These are phyloP conservation scores for Drosophila picticornis DNA, from an alignment of 2,888 invertebrate species.

Conservation along the genomic window DNA sequence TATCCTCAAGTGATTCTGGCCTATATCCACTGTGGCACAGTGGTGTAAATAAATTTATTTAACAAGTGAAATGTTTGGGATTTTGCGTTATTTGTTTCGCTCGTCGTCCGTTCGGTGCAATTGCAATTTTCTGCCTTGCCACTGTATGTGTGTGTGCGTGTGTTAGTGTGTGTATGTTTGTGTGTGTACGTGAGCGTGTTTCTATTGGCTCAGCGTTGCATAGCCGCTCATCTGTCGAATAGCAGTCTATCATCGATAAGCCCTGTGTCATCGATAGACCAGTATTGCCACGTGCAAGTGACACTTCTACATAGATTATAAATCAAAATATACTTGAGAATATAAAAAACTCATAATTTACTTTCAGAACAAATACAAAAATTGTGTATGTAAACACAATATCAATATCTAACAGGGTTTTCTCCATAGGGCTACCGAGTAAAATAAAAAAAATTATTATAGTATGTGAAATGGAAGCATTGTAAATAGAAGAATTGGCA, in stretches of 20 bases:
- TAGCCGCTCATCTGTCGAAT: constrained; percentile 31
- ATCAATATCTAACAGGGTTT: background rate
- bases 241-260: constrained; percentile 24
- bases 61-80: constrained; percentile 60
- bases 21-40: constrained; percentile 40
- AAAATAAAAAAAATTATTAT: background rate
- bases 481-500: background rate
- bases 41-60: constrained; percentile 36
- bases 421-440: background rate
- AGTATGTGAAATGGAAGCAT: too few relatives aligned
- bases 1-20: constrained; percentile 33
- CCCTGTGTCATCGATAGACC: constrained; percentile 32
- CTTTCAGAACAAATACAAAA: background rate
- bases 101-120: constrained; percentile 69
- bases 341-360: background rate
- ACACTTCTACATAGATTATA: background rate
- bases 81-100: constrained; percentile 63
- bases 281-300: constrained; percentile 15
- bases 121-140: constrained; percentile 66
- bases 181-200: constrained; percentile 53
- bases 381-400: background rate
- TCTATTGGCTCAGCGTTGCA: constrained; percentile 59
- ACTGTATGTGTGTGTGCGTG: constrained; percentile 10
- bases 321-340: too few relatives aligned
- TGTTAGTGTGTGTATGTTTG: constrained; percentile 28